Base-by-base conservation (phyloP, 2,888 invertebrate species). In the Meteorus colon region DNA sequence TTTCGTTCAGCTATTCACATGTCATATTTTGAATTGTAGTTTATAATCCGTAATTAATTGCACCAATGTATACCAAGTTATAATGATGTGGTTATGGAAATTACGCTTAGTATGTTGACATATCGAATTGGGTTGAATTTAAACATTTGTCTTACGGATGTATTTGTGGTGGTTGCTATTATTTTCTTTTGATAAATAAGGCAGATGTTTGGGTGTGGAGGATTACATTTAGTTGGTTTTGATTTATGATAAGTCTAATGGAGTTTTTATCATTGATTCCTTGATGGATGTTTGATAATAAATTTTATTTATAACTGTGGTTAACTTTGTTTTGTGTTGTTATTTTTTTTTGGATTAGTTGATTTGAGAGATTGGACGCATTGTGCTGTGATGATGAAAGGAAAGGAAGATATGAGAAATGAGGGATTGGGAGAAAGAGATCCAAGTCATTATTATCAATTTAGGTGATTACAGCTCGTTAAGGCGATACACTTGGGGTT, bases 361-460 rank as follows among this genome's bases (percentile, higher is more conserved):
- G 48, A 48, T 48, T 4, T 48, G n/a, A 48, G 16, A 48, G 48
- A 16, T 16, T 48, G 48, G 48, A 16, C 16, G 3, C 45, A n/a
- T 16, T 16, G 27, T 24, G 24, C 8, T 27, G 59, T 27, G 63
- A 72, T 51, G 51, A 41, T 62, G 41, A 29, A 51, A 34, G 2
- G n/a, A n/a, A 48, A n/a, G 16, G 16, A 48, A 48, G n/a, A 48
- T n/a, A 48, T 48, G n/a, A 48, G 48, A 48, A 45, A n/a, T 48
- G 16, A 48, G 31, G 29, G 27, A 24, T 2, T 60, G 27, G 19
- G 59, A 12, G 31, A 68, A 14, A 68, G 69, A 76, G 70, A 77
- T 65, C 76, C 74, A 78, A 75, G 71, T 63, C 75, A 73, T 79
- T 77, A 73, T 67, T 69, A 76, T 70, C 78, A 78, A 81, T 81